A percentile compares a stretch with the other conserved stretches of the same genome.
phyloP scores from a whole-genome alignment of 1,140 invertebrate species.

The Drosophila nasuta region DNA sequence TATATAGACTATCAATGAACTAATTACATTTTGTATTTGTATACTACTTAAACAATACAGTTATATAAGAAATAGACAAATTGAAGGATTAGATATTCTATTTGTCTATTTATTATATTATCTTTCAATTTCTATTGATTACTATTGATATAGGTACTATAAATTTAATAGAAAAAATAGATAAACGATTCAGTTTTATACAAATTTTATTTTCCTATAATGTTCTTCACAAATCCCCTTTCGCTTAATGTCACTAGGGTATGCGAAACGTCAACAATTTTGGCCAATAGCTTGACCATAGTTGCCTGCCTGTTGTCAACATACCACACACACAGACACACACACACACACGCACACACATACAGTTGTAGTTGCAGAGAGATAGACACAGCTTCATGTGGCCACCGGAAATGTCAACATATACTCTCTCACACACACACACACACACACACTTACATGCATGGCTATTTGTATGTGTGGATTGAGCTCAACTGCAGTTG shows the following conservation, averaged over 20 bases:
- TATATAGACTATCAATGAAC: no score
- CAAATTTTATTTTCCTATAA: neutral
- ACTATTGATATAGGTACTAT: no score
- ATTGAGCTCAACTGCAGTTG: slow-evolving; percentile 22
- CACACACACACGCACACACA: slow-evolving; percentile 16
- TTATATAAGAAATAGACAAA: no score
- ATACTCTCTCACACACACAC: slow-evolving; percentile 17
- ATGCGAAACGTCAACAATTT: slow-evolving; percentile 47
- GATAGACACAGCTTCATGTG: slow-evolving; percentile 39
- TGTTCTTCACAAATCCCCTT: neutral
- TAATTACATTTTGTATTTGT: no score
- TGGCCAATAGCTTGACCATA: slow-evolving; percentile 43
- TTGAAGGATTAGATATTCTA: no score
- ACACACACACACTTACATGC: neutral
- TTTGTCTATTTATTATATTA: no score
- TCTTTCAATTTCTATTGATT: no score
- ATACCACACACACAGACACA: slow-evolving; percentile 28
- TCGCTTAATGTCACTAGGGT: slow-evolving; percentile 9
- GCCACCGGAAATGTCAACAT: slow-evolving; percentile 56
- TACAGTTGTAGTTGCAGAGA: slow-evolving; percentile 3
- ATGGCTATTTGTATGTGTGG: slow-evolving; percentile 21
- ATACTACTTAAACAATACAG: no score
- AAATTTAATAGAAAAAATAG: no score
- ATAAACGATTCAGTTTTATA: no score
- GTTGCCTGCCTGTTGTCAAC: slow-evolving; percentile 46